Conservation (phyloP, 1,140 invertebrate species). For the Trypoxylus dichotomus region DNA sequence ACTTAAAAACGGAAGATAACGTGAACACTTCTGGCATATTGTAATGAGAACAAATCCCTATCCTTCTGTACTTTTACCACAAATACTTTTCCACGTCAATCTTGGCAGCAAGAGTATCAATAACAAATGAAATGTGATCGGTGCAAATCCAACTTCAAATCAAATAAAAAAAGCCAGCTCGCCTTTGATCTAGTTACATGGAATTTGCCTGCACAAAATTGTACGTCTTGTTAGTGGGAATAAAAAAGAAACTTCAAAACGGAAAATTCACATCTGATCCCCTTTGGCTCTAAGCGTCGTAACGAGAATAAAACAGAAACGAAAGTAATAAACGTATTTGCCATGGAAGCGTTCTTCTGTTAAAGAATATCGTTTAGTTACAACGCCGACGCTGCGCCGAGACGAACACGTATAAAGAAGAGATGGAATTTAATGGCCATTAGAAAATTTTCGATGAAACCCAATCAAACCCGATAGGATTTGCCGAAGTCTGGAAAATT, state of each 20-base stretch:
- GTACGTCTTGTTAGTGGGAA: not conserved
- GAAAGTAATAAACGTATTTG: not conserved
- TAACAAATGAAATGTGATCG: slow-evolving; percentile 8
- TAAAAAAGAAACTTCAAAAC: not conserved
- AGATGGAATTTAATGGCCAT: not conserved
- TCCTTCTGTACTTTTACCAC: no score
- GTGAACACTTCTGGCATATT: no score
- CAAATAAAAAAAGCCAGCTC: not conserved
- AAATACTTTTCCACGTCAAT: not conserved
- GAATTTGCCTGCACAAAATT: not conserved
- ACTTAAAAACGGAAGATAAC: no score
- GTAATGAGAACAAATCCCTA: no score
- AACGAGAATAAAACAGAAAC: not conserved
- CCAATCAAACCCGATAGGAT: not conserved
- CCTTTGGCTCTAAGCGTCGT: not conserved
- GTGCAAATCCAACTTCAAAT: not conserved
- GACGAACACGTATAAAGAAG: not conserved
- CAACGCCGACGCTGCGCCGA: not conserved
- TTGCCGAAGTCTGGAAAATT: not conserved
- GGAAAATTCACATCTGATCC: not conserved
- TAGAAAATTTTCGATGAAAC: slow-evolving; percentile 18
- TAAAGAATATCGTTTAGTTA: not conserved
- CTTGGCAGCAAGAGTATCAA: not conserved
- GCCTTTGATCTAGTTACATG: not conserved
- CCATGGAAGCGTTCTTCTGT: not conserved